phyloP scores from a whole-genome alignment of 1,140 invertebrate species.

The Saxidomus purpurata region DNA sequence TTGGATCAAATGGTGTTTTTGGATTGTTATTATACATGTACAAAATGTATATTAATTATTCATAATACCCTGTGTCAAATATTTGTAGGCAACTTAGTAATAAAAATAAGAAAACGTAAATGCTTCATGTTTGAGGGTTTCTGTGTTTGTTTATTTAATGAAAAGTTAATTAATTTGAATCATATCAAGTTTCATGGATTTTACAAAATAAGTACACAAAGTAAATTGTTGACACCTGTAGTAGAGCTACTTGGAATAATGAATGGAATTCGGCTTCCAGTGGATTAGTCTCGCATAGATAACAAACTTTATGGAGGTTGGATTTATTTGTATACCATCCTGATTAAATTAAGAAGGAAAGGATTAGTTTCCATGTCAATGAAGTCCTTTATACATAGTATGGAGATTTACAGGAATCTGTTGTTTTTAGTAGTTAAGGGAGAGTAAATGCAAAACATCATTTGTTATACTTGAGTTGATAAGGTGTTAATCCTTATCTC shows the following conservation, averaged over 20 bases:
- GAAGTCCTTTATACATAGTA: background rate
- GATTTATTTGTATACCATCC: background rate
- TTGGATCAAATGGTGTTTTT: background rate
- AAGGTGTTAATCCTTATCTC: background rate
- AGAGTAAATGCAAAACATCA: background rate
- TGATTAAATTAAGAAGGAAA: background rate
- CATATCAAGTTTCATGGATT: too few relatives aligned
- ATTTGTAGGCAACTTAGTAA: too few relatives aligned
- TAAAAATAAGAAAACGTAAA: too few relatives aligned
- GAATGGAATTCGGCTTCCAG: slow-evolving; percentile 23
- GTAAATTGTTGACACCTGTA: background rate
- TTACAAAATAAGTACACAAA: too few relatives aligned
- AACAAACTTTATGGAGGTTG: background rate
- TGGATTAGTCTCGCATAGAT: background rate
- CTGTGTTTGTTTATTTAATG: too few relatives aligned
- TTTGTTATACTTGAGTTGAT: background rate
- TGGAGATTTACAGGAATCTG: background rate
- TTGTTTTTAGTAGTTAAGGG: background rate
- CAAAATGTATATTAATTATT: too few relatives aligned
- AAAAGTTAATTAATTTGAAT: too few relatives aligned
- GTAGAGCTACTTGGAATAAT: background rate
- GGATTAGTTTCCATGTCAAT: background rate
- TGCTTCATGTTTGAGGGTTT: too few relatives aligned
- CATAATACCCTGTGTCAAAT: too few relatives aligned
- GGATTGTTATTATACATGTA: too few relatives aligned